phyloP scores from a whole-genome alignment of 2,888 invertebrate genomes.

The Sicus ferrugineus region DNA sequence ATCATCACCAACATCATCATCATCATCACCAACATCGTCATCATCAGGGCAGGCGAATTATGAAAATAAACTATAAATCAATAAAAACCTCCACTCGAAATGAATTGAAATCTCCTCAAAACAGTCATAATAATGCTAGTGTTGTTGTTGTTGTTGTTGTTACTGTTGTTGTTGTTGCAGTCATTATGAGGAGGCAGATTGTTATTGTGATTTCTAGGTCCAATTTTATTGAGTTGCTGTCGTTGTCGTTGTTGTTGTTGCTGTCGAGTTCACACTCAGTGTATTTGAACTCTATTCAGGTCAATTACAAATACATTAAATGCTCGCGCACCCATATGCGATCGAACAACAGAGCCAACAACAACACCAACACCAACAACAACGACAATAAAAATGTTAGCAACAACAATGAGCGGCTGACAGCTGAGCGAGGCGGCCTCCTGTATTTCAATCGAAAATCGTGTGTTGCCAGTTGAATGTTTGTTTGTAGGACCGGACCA shows the following conservation, averaged over 20 bases:
- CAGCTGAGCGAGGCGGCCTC: not conserved
- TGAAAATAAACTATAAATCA: not conserved
- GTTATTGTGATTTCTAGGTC: conserved; percentile 23
- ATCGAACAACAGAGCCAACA: not conserved
- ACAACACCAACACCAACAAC: conserved; percentile 28
- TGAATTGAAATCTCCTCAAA: conserved; percentile 1
- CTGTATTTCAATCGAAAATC: conserved; percentile 1
- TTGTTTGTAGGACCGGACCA: too few relatives aligned
- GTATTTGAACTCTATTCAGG: conserved; percentile 64
- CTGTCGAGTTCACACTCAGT: not conserved
- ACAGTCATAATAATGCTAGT: not conserved
- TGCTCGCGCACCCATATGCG: conserved; percentile 35
- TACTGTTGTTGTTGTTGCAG: conserved; percentile 1
- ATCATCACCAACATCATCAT: not conserved
- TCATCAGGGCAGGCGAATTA: not conserved
- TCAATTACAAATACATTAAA: conserved; percentile 62
- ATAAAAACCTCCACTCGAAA: not conserved
- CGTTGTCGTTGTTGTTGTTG: conserved; percentile 7
- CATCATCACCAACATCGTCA: not conserved
- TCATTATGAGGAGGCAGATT: too few relatives aligned
- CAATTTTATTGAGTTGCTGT: not conserved
- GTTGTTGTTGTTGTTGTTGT: conserved; percentile 12
- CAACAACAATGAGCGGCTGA: not conserved
- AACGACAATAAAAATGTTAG: not conserved
- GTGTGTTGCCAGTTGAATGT: not conserved